Percentiles rank a stretch among this genome's conserved stretches.
Conservation (phyloP, 1,140 invertebrate genomes). For the Diorhabda carinulata region DNA sequence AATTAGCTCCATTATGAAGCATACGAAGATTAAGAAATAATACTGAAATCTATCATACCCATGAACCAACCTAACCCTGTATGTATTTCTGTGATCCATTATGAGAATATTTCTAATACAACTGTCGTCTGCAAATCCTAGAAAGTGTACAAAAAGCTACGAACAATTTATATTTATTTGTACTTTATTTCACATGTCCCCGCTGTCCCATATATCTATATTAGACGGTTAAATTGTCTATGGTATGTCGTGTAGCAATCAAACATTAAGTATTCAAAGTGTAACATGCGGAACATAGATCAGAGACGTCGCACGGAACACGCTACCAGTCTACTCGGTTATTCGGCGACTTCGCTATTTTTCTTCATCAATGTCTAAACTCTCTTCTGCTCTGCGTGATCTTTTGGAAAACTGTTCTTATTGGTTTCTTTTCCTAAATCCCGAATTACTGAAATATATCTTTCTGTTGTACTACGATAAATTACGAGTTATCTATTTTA, state of each 20-base stretch:
- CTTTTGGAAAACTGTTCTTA: slow-evolving; percentile 32
- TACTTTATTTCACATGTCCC: slow-evolving; percentile 19
- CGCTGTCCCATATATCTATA: slow-evolving; percentile 32
- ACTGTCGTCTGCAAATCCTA: slow-evolving; percentile 3
- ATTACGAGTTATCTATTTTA: neutral
- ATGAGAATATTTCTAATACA: neutral
- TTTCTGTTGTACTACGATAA: neutral
- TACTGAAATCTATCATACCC: too few species aligned
- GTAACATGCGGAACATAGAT: slow-evolving; percentile 36
- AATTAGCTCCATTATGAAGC: too few species aligned
- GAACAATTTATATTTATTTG: slow-evolving; percentile 32
- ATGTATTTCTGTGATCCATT: too few species aligned
- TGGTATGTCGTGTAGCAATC: slow-evolving; percentile 41
- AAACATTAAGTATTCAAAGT: slow-evolving; percentile 42
- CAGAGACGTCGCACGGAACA: slow-evolving; percentile 25
- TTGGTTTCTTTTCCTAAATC: slow-evolving; percentile 34
- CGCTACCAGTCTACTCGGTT: slow-evolving; percentile 26
- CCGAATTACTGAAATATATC: slow-evolving; percentile 28
- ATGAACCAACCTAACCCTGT: too few species aligned
- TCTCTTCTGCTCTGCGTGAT: slow-evolving; percentile 36
- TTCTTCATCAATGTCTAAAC: slow-evolving; percentile 41
- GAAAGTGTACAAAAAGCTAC: neutral
- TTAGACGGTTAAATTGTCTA: slow-evolving; percentile 39
- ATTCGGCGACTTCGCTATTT: slow-evolving; percentile 37
- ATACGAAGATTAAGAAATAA: too few species aligned